phyloP scores from a whole-genome alignment of 2,113 vertebrate genomes.

The Passer domesticus region DNA sequence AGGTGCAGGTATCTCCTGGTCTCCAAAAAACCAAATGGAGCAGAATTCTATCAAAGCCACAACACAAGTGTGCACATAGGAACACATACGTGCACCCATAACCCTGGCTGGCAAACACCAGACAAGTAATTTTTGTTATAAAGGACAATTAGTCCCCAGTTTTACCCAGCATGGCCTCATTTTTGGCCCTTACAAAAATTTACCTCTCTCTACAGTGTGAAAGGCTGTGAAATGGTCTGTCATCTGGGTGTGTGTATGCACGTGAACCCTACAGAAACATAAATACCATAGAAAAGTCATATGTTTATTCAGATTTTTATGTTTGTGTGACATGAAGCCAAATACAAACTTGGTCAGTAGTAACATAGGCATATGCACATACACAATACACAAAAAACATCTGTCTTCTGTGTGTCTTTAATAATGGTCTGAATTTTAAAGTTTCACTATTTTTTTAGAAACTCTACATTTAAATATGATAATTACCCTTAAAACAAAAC shows the following conservation, averaged over 20 bases:
- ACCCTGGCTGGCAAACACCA: not conserved
- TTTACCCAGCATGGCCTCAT: not conserved
- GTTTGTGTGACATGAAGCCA: not conserved
- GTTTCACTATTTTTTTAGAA: slow-evolving; percentile 50
- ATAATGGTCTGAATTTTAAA: slow-evolving; percentile 48
- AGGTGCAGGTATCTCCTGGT: not conserved
- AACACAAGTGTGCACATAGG: not conserved
- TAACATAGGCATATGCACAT: slow-evolving; percentile 22
- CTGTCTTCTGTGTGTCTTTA: slow-evolving; percentile 63
- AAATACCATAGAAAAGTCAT: not conserved
- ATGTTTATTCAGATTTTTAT: slow-evolving; percentile 49
- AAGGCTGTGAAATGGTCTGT: not conserved
- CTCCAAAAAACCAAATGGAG: not conserved
- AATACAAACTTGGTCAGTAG: slow-evolving; percentile 6
- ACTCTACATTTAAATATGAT: slow-evolving; percentile 5
- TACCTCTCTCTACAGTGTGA: not conserved
- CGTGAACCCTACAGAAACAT: not conserved
- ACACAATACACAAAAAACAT: slow-evolving; percentile 28
- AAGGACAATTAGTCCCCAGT: not conserved
- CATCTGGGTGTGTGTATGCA: not conserved
- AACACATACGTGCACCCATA: rapidly evolving
- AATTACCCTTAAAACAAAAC: slow-evolving; percentile 36
- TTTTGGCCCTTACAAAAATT: not conserved
- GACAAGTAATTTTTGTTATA: not conserved
- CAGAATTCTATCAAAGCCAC: not conserved